These are phyloP conservation scores for Macaca nemestrina DNA, from an alignment of 2,113 vertebrate species.

Conservation along the genomic window DNA sequence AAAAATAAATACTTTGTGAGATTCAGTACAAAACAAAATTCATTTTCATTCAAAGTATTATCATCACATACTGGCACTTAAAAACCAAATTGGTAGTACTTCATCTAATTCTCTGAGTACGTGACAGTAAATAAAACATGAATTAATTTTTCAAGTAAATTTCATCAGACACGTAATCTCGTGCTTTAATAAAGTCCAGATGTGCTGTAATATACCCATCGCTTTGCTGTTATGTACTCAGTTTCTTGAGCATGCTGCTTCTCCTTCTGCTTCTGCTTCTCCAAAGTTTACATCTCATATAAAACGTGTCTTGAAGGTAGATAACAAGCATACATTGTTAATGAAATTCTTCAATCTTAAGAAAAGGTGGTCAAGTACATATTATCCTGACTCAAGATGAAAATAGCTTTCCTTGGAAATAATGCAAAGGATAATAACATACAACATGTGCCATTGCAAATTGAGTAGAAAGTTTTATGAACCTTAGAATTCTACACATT, in stretches of 20 bases:
- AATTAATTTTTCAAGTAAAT: not conserved
- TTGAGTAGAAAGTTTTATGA: constrained; percentile 51
- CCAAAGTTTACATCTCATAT: constrained; percentile 41
- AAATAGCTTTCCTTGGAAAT: constrained; percentile 61
- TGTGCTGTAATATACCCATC: not conserved
- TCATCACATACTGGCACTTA: not conserved
- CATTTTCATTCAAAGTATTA: not conserved
- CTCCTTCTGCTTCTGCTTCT: not conserved
- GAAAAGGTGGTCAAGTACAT: constrained; percentile 68
- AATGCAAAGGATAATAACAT: constrained; percentile 53
- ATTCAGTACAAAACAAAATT: not conserved
- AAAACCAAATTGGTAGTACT: not conserved
- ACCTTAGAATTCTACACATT: not conserved
- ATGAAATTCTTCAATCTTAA: constrained; percentile 69
- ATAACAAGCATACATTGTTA: constrained; percentile 49
- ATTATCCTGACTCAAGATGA: constrained; percentile 53
- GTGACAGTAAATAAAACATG: fast-evolving
- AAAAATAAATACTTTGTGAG: not conserved
- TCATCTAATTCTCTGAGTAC: not conserved
- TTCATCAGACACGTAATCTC: not conserved
- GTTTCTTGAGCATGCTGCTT: constrained; percentile 41
- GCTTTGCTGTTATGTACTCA: fast-evolving
- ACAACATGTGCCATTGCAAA: constrained; percentile 53
- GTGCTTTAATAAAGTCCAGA: constrained; percentile 26
- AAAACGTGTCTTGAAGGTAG: not conserved